Base-by-base conservation (phyloP, 2,113 vertebrate genomes). In the Aegotheles bennettii region DNA sequence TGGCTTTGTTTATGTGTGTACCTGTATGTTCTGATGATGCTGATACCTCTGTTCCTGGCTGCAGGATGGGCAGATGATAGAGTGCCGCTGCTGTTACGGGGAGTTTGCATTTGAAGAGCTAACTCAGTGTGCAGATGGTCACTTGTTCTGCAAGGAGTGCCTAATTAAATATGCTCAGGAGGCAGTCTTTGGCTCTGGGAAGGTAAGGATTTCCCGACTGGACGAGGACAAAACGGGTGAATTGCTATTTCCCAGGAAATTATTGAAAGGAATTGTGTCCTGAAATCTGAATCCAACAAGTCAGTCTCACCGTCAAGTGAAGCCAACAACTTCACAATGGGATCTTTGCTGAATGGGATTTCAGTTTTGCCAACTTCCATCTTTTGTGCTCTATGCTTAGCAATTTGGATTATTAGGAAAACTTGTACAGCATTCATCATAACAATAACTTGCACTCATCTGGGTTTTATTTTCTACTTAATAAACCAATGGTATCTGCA, bases 81-180 rank as follows among this genome's bases (percentile, higher is more conserved):
- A 99, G 95, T 99, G 99, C 31, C 98, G 99, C 88, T 99, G 99
- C 73, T 99, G 99, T 97, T 99, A 98, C 0, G 99, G 99, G 47
- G 99, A 99, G 79, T 99, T 99, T 91, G 99, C 99, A 0, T 99
- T 99, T 11, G 99, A 99, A 96, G 99, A 99, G 94, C 98, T 99
- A 97, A 99, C 99, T 1, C 99, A 99, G 93, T 99, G 99, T 80
- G 98, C 98, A 0, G 99, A 99, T 38, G 99, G 99, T 68, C 99
- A 99, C 96, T 98, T 99, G 73, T 99, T 99, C 98, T 99, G 99
- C 97, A 99, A 99, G 97, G 99, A 99, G 94, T 99, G 99, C 97
- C 98, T 99, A 91, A 98, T 99, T 94, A 99, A 98, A 97, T 99
- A 99, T 4, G 99, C 99, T 94, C 99, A 99, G 97, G 99, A 99